These are phyloP conservation scores for Chitala chitala DNA, from an alignment of 2,113 vertebrate species.

Conservation along the genomic window DNA sequence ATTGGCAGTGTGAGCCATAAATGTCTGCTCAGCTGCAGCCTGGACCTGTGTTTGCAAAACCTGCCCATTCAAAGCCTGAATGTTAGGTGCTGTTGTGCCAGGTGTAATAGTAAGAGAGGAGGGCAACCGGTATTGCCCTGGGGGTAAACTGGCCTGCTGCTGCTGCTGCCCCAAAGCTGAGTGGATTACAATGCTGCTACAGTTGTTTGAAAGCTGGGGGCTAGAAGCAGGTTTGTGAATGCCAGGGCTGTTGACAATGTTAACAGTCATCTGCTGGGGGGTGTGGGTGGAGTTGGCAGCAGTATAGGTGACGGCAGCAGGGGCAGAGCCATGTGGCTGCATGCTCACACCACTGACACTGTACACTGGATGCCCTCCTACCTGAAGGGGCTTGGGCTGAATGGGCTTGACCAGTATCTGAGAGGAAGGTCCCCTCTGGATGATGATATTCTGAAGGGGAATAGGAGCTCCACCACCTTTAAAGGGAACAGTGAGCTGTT, in stretches of 20 bases:
- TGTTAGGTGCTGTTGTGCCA: conserved; percentile 71
- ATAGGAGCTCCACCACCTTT: conserved; percentile 82
- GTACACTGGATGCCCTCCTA: conserved; percentile 81
- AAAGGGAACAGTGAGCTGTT: conserved; percentile 85
- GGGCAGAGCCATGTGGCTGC: conserved; percentile 58
- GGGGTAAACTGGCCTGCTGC: conserved; percentile 63
- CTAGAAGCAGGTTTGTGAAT: conserved; percentile 15
- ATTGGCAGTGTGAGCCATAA: conserved; percentile 46
- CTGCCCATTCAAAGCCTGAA: conserved; percentile 79
- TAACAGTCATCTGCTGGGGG: conserved; percentile 38
- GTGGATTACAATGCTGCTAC: conserved; percentile 54
- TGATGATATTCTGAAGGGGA: conserved; percentile 95
- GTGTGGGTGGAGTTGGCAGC: conserved; percentile 13
- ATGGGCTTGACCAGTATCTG: conserved; percentile 76
- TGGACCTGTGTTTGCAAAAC: conserved; percentile 68
- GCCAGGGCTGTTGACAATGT: conserved; percentile 23
- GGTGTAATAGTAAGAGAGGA: conserved; percentile 76
- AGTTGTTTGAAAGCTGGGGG: conserved; percentile 59
- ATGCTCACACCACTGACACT: conserved; percentile 74
- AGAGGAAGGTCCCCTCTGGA: conserved; percentile 83
- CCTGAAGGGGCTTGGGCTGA: conserved; percentile 90
- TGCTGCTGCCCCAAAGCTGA: conserved; percentile 67
- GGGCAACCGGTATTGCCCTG: conserved; percentile 86
- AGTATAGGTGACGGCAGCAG: conserved; percentile 29
- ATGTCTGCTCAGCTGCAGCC: conserved; percentile 56